phyloP scores from a whole-genome alignment of 1,140 invertebrate genomes.

The Lepidurus packardi region DNA sequence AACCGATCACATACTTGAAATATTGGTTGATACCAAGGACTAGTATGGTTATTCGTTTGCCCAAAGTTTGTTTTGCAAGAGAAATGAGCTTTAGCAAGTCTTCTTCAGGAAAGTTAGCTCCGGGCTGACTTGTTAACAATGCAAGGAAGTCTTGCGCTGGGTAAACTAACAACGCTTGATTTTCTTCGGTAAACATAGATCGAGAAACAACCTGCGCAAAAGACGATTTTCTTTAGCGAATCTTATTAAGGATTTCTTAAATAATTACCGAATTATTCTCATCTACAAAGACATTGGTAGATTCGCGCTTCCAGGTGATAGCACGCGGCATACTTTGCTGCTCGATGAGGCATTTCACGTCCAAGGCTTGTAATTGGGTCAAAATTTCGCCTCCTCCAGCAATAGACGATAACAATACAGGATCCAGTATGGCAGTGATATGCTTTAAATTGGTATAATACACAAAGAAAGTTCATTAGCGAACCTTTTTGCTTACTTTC shows the following conservation, averaged over 20 bases:
- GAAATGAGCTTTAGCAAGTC: background rate
- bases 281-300: background rate
- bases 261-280: background rate
- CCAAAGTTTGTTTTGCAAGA: background rate
- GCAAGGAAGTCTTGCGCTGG: conserved; percentile 7
- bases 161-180: background rate
- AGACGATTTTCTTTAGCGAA: background rate
- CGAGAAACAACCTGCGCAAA: background rate
- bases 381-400: conserved; percentile 14
- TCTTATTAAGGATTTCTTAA: background rate
- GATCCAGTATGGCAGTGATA: conserved; percentile 23
- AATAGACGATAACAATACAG: conserved; percentile 15
- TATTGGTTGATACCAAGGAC: background rate
- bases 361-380: conserved; percentile 23
- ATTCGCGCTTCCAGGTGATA: conserved; percentile 25
- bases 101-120: background rate
- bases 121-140: background rate
- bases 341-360: conserved; percentile 20
- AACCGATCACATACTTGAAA: background rate
- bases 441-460: background rate
- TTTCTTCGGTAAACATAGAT: background rate
- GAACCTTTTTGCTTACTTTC: background rate
- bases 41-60: conserved; percentile 7
- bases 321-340: background rate
- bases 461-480: background rate